Evolutionary conservation across 2,113 vertebrate genomes (phyloP).

Genomic region (Dicrurus megarhynchus): DNA sequence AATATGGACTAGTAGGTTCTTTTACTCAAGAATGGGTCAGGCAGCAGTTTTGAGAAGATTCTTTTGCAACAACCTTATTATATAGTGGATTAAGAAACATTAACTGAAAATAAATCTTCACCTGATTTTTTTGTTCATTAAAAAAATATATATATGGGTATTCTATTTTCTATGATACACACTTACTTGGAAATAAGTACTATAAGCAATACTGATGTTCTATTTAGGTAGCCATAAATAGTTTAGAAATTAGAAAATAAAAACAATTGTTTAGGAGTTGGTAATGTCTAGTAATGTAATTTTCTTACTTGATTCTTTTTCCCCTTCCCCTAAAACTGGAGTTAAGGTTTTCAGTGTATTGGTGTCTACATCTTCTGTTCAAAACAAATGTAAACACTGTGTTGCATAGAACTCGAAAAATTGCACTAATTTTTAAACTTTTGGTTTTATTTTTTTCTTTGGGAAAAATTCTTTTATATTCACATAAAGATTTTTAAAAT

Average conservation of each 20-base stretch:
- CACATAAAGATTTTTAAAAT: constrained; percentile 59
- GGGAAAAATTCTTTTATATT: constrained; percentile 65
- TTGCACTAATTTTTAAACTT: constrained; percentile 69
- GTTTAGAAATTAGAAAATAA: constrained; percentile 44
- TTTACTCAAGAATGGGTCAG: background rate
- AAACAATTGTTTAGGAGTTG: background rate
- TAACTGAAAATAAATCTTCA: constrained; percentile 1
- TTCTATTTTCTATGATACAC: constrained; percentile 67
- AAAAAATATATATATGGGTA: background rate
- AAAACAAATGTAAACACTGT: constrained; percentile 43
- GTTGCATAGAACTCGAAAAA: constrained; percentile 31
- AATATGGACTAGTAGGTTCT: constrained; percentile 8
- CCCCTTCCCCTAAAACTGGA: background rate
- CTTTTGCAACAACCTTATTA: constrained; percentile 2
- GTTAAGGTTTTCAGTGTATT: constrained; percentile 2
- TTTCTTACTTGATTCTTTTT: background rate
- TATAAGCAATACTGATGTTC: constrained; percentile 73
- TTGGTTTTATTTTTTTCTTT: constrained; percentile 38
- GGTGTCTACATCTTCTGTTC: constrained; percentile 1
- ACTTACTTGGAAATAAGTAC: constrained; percentile 52
- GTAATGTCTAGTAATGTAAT: background rate
- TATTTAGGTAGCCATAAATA: constrained; percentile 66
- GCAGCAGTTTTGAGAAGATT: constrained; percentile 59
- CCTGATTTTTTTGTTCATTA: background rate
- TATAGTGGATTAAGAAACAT: background rate